Percentiles rank a stretch among this genome's conserved stretches.
These are phyloP conservation scores for Sceliomorpha sp. DNA, from an alignment of 2,888 invertebrate genomes.

Conservation along the genomic window DNA sequence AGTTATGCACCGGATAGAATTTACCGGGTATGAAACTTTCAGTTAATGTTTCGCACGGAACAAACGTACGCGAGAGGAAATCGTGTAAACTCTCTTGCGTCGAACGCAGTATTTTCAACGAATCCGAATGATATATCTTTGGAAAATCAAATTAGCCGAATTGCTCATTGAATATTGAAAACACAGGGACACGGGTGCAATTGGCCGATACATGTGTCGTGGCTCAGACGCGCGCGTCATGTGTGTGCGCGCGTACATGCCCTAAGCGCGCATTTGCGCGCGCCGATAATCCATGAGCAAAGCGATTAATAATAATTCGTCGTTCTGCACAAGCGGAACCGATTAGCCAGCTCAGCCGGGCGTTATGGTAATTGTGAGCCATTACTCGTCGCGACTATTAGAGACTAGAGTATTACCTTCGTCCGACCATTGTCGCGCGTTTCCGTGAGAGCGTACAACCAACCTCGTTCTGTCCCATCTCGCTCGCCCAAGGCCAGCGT, in stretches of 20 bases:
- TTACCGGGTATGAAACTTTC: too few relatives aligned
- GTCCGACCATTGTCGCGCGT: constrained; percentile 36
- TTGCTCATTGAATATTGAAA: constrained; percentile 31
- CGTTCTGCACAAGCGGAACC: constrained; percentile 73
- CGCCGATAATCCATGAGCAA: constrained; percentile 67
- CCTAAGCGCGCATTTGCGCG: constrained; percentile 53
- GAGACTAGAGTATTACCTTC: constrained; percentile 9
- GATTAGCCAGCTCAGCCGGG: constrained; percentile 73
- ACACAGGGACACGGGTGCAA: constrained; percentile 16
- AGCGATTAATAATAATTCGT: constrained; percentile 76
- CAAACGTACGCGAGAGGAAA: too few relatives aligned
- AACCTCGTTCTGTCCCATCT: constrained; percentile 6
- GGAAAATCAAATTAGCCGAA: constrained; percentile 19
- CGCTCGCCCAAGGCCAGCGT: neutral
- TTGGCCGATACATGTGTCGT: constrained; percentile 30
- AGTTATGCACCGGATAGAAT: too few relatives aligned
- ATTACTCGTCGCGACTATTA: constrained; percentile 60
- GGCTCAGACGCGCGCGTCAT: neutral
- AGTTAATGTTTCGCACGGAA: too few relatives aligned
- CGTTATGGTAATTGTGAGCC: constrained; percentile 72
- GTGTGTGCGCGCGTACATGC: too few relatives aligned
- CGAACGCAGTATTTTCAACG: too few relatives aligned
- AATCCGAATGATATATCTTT: constrained; percentile 6
- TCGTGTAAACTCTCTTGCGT: too few relatives aligned
- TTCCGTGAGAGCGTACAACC: constrained; percentile 18